Evolutionary conservation across 2,797 vertebrate species (phyloP).

Genomic region (Synanceia verrucosa): DNA sequence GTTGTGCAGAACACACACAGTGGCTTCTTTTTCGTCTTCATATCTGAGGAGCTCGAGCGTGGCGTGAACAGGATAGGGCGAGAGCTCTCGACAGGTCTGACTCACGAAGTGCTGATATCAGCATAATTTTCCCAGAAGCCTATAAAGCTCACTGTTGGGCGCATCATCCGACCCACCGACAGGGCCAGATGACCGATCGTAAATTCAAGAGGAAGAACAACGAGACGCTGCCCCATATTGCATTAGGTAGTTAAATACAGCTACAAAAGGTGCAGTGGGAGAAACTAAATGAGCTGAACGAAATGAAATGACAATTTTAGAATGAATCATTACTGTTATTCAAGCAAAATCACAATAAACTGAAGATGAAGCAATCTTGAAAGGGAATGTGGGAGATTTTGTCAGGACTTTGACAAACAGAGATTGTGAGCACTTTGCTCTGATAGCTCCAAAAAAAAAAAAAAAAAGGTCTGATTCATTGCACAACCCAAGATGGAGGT

Average conservation of each 20-base stretch:
- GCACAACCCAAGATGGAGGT: slow-evolving; percentile 5
- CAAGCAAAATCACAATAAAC: background rate
- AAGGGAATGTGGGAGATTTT: slow-evolving; percentile 12
- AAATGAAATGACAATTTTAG: background rate
- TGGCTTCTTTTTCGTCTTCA: slow-evolving; percentile 15
- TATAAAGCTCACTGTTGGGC: slow-evolving; percentile 58
- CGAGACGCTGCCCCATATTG: background rate
- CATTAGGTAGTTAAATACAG: slow-evolving; percentile 11
- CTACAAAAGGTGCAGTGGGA: background rate
- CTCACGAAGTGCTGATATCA: slow-evolving; percentile 76
- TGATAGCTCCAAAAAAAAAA: background rate
- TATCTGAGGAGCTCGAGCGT: slow-evolving; percentile 22
- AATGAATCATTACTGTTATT: background rate
- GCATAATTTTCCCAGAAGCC: slow-evolving; percentile 76
- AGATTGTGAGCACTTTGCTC: slow-evolving; percentile 17
- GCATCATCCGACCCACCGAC: slow-evolving; percentile 49
- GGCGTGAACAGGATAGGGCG: slow-evolving; percentile 14
- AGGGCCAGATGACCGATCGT: slow-evolving; percentile 44
- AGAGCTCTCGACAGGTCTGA: slow-evolving; percentile 66
- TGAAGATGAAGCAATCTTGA: slow-evolving; percentile 4
- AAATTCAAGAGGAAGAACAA: slow-evolving; percentile 19
- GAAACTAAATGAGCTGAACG: background rate
- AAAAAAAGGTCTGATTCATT: background rate
- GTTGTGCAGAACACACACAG: slow-evolving; percentile 14
- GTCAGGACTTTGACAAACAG: slow-evolving; percentile 10